phyloP scores from a whole-genome alignment of 1,140 invertebrate genomes.

The Diuraphis noxia region DNA sequence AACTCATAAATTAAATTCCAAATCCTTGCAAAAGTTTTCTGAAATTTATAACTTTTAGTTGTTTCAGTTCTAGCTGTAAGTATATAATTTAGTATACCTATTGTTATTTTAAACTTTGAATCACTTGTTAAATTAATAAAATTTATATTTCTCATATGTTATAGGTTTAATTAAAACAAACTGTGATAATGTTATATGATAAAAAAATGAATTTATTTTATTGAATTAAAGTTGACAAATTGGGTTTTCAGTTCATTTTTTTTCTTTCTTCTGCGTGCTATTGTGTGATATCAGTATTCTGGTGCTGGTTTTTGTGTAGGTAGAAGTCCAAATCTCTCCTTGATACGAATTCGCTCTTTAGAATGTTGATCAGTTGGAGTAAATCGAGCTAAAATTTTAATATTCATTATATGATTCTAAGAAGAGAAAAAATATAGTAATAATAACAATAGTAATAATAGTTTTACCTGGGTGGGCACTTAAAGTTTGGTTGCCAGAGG shows the following conservation, averaged over 20 bases:
- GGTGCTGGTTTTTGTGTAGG: constrained; percentile 30
- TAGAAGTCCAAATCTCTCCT: constrained; percentile 41
- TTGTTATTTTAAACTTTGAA: not conserved
- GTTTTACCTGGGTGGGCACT: constrained; percentile 46
- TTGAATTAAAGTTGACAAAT: constrained; percentile 41
- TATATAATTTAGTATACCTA: not conserved
- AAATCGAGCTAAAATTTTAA: constrained; percentile 24
- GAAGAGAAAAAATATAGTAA: no score
- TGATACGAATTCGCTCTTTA: constrained; percentile 48
- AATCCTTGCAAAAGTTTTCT: constrained; percentile 25
- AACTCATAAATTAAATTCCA: constrained; percentile 39
- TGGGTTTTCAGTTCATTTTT: not conserved
- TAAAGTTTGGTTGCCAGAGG: constrained; percentile 15
- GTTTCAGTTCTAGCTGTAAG: not conserved
- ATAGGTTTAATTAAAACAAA: constrained; percentile 28
- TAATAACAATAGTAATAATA: not conserved
- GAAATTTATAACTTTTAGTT: constrained; percentile 44
- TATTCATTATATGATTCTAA: not conserved
- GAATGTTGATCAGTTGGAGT: constrained; percentile 49
- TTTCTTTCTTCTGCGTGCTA: not conserved
- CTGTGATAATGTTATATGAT: constrained; percentile 44
- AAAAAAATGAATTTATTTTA: constrained; percentile 42
- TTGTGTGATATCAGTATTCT: not conserved
- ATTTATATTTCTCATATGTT: not conserved
- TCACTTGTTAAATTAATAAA: constrained; percentile 30